Evolutionary conservation across 2,888 invertebrate species (phyloP).

Genomic region (Loripinus fragilis): DNA sequence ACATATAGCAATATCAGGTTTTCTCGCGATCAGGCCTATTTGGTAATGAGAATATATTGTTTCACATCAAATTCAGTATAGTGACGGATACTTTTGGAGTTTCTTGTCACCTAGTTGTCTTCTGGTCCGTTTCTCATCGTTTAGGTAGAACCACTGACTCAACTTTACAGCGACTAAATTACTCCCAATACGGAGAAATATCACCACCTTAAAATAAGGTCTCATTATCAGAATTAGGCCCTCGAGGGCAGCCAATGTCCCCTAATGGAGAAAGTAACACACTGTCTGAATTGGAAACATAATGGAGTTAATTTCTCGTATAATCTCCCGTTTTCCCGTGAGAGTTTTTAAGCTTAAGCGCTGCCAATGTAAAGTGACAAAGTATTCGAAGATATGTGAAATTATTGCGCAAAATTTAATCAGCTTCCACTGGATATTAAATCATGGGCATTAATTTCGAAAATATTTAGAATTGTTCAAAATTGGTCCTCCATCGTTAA

Average conservation of each 20-base stretch:
- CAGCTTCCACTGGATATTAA: slow-evolving; percentile 16
- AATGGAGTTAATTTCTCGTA: slow-evolving; percentile 29
- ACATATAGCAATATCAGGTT: too few relatives aligned
- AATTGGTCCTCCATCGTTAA: neutral
- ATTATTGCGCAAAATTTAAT: slow-evolving; percentile 22
- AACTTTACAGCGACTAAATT: slow-evolving; percentile 12
- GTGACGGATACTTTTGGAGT: too few relatives aligned
- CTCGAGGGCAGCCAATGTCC: slow-evolving; percentile 17
- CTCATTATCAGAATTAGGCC: slow-evolving; percentile 15
- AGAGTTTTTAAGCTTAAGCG: slow-evolving; percentile 17
- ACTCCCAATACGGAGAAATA: slow-evolving; percentile 8
- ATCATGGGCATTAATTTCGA: slow-evolving; percentile 13
- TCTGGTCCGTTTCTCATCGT: neutral
- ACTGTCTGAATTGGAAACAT: slow-evolving; percentile 22
- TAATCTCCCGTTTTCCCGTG: slow-evolving; percentile 18
- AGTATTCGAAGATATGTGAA: slow-evolving; percentile 8
- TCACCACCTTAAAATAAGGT: slow-evolving; percentile 20
- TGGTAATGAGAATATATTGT: too few relatives aligned
- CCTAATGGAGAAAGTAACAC: slow-evolving; percentile 22
- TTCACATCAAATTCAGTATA: too few relatives aligned
- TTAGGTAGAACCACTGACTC: neutral
- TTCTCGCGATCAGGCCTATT: too few relatives aligned
- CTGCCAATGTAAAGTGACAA: slow-evolving; percentile 18
- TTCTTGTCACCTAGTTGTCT: neutral
- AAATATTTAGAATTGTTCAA: slow-evolving; percentile 8